A percentile compares a stretch with the other conserved stretches of the same genome.
Evolutionary conservation across 2,888 invertebrate species (phyloP).

Genomic region (Pristionchus fissidentatus): DNA sequence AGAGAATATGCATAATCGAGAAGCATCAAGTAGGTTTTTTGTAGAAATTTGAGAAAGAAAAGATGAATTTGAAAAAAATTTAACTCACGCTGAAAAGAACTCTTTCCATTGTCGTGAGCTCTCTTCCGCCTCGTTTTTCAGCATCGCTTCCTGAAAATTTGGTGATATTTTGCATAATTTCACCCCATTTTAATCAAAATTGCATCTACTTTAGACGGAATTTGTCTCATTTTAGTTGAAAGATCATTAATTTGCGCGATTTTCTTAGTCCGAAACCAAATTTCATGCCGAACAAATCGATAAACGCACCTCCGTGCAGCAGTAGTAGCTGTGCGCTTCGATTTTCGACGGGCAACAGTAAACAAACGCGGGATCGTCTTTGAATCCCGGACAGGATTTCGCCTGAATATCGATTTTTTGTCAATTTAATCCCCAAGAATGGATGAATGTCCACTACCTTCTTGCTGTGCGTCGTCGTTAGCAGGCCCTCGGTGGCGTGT

Average conservation of each 20-base stretch:
- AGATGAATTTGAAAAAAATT: not conserved
- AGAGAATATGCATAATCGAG: too few species aligned
- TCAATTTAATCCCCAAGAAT: not conserved
- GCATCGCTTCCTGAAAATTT: conserved; percentile 46
- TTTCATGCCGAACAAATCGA: not conserved
- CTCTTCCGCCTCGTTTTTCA: conserved; percentile 51
- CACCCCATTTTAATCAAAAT: not conserved
- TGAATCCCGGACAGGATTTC: conserved; percentile 58
- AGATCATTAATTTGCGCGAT: too few species aligned
- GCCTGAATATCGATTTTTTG: not conserved
- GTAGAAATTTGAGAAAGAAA: not conserved
- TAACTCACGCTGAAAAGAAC: conserved; percentile 57
- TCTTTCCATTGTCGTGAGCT: conserved; percentile 50
- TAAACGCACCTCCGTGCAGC: conserved; percentile 48
- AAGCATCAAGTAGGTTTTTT: too few species aligned
- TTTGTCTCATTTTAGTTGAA: not conserved
- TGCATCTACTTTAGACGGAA: not conserved
- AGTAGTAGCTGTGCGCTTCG: conserved; percentile 56
- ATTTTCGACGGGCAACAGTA: conserved; percentile 56
- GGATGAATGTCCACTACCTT: not conserved
- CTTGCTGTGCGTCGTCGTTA: not conserved
- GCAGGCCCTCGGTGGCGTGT: not conserved
- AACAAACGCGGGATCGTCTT: conserved; percentile 50
- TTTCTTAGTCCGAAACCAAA: not conserved
- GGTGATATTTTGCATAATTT: not conserved